These are phyloP conservation scores for Maccullochella peelii DNA, from an alignment of 2,113 vertebrate species.

Conservation along the genomic window DNA sequence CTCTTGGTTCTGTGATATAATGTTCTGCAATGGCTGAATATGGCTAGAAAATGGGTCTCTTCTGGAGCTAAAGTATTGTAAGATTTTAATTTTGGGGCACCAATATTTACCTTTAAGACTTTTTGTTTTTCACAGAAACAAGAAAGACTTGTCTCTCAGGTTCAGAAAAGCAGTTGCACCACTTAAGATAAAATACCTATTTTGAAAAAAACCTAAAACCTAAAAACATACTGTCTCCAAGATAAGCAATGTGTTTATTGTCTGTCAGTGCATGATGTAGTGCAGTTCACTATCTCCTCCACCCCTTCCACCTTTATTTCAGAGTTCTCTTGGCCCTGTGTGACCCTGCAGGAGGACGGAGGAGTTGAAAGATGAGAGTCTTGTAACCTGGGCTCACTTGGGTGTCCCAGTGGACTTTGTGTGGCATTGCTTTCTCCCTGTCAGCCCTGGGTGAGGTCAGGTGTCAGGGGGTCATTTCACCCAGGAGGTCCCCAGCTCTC, in stretches of 20 bases:
- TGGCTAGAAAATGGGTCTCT: background rate
- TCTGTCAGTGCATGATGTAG: background rate
- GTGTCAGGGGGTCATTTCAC: slow-evolving; percentile 55
- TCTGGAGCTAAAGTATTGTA: background rate
- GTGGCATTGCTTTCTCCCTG: slow-evolving; percentile 7
- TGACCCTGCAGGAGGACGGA: background rate
- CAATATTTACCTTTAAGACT: background rate
- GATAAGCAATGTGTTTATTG: background rate
- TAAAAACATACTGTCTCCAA: background rate
- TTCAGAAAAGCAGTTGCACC: background rate
- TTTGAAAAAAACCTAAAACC: no score
- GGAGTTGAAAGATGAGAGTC: slow-evolving; percentile 30
- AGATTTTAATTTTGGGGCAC: background rate
- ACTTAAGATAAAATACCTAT: background rate
- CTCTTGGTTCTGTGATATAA: background rate
- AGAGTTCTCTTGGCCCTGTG: background rate
- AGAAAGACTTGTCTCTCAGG: background rate
- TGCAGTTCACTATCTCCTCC: background rate
- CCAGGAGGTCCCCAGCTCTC: slow-evolving; percentile 47
- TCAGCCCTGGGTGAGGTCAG: slow-evolving; percentile 44
- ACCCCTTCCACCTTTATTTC: background rate
- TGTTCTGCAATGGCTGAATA: background rate
- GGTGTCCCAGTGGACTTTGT: slow-evolving; percentile 25
- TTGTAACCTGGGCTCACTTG: slow-evolving; percentile 21
- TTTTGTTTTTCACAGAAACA: no score